Evolutionary conservation across 30 jellyfish, hydroid and myxozoan genomes (phyloP), one percentile per base, ranked within the genome.

Genomic region (Cassiopea xamachana): DNA sequence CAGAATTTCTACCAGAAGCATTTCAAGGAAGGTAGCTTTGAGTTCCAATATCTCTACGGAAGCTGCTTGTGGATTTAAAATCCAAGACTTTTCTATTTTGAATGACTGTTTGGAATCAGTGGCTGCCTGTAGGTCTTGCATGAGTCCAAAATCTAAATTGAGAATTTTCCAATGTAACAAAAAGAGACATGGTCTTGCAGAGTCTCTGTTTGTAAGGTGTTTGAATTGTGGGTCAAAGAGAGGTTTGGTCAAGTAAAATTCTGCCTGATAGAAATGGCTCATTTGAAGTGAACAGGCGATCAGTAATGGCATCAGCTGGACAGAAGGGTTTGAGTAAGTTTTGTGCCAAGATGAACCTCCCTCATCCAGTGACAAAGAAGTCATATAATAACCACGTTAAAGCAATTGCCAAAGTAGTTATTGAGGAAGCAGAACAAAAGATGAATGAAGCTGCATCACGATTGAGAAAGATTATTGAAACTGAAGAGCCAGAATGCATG

Each of bases 171-270:
- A 69, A 15, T 7, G 79, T n/a, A 69, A 69, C 14, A n/a, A 19
- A 69, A 5, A 69, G 48, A 69, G 79, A 69, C 46, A 69, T n/a
- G 79, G 79, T 69, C 7, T 69, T 19, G 79, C 79, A 69, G 79
- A 69, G 79, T n/a, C 48, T 69, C 79, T 69, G 79, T 69, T 69
- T 44, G 48, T 69, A 15, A 69, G 14, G 79, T 69, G 79, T 15
- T 69, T 44, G 48, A 69, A 69, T n/a, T 69, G 79, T 69, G 79
- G 79, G 5, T 19, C 7, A 69, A 44, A 69, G 7, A n/a, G 48
- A 19, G 48, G 5, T 69, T 44, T 44, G 48, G 46, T 69, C 79
- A 69, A 69, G 79, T 44, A 69, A 69, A 69, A 69, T 8, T 7
- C 14, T 69, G 14, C 48, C 79, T 44, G 79, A 13, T 44, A 69